A percentile compares a stretch with the other conserved stretches of the same genome.
phyloP scores from a whole-genome alignment of 2,888 invertebrate genomes.

The Hyppa rectilinea region DNA sequence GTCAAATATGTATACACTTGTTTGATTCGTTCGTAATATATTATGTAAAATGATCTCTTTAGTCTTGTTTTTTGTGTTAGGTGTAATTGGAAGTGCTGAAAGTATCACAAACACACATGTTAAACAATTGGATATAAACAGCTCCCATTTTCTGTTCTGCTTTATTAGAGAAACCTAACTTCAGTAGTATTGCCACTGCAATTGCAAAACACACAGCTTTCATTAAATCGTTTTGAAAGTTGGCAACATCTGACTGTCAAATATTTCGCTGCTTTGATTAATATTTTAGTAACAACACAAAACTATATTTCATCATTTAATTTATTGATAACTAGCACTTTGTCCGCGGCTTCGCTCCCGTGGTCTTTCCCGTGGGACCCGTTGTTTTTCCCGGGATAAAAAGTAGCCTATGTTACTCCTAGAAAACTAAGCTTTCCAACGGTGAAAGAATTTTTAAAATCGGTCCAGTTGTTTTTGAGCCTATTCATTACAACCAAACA shows the following conservation, averaged over 20 bases:
- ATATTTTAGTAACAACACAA: background rate
- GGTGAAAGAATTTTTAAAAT: no score
- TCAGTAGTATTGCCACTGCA: background rate
- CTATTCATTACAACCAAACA: no score
- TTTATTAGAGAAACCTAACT: background rate
- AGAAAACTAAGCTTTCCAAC: no score
- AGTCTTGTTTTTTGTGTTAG: background rate
- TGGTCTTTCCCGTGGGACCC: no score
- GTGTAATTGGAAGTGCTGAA: background rate
- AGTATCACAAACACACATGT: background rate
- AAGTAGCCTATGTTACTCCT: no score
- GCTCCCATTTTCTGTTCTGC: background rate
- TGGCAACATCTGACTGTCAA: background rate
- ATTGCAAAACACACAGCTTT: no score
- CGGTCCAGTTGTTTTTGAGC: no score
- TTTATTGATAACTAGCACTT: no score
- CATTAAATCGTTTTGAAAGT: background rate
- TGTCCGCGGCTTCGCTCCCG: no score
- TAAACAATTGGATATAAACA: background rate
- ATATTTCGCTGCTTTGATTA: background rate
- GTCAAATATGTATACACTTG: slow-evolving; percentile 35
- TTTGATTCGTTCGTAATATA: slow-evolving; percentile 33
- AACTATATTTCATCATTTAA: background rate
- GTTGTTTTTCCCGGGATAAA: no score
- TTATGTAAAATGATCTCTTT: slow-evolving; percentile 20